Evolutionary conservation across 2,888 invertebrate species (phyloP).

Genomic region (Drosophila atripex): DNA sequence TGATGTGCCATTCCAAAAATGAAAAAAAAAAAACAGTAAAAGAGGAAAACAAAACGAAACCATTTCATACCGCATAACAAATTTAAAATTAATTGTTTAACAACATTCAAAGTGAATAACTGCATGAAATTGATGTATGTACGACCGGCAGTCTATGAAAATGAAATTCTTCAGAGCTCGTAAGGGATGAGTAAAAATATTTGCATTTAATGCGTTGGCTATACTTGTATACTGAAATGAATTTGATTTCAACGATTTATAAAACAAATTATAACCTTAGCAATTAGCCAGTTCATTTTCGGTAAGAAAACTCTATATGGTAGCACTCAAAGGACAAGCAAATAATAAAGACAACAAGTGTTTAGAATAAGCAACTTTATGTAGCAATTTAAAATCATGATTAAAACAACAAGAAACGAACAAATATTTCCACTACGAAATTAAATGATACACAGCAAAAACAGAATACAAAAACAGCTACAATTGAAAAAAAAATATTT

Average conservation of each 20-base stretch:
- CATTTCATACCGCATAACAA: constrained; percentile 15
- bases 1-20: constrained; percentile 81
- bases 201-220: constrained; percentile 78
- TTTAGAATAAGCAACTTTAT: constrained; percentile 69
- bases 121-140: constrained; percentile 46
- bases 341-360: constrained; percentile 46
- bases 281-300: constrained; percentile 39
- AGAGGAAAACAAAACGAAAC: constrained; percentile 21
- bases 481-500: constrained; percentile 74
- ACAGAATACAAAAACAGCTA: constrained; percentile 46
- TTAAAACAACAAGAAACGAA: constrained; percentile 41
- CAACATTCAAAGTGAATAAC: constrained; percentile 67
- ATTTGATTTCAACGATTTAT: constrained; percentile 72
- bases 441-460: constrained; percentile 65
- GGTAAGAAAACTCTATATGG: constrained; percentile 49
- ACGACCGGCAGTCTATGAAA: constrained; percentile 21
- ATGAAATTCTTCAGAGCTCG: constrained; percentile 31
- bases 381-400: constrained; percentile 64
- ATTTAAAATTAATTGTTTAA: constrained; percentile 39
- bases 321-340: constrained; percentile 56
- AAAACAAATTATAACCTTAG: constrained; percentile 68
- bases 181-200: constrained; percentile 56
- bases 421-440: constrained; percentile 65
- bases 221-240: constrained; percentile 68
- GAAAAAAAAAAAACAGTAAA: constrained; percentile 25